A percentile compares a stretch with the other conserved stretches of the same genome.
Evolutionary conservation across 2,888 invertebrate species (phyloP).

Genomic region (Ommatoiulus sabulosus): DNA sequence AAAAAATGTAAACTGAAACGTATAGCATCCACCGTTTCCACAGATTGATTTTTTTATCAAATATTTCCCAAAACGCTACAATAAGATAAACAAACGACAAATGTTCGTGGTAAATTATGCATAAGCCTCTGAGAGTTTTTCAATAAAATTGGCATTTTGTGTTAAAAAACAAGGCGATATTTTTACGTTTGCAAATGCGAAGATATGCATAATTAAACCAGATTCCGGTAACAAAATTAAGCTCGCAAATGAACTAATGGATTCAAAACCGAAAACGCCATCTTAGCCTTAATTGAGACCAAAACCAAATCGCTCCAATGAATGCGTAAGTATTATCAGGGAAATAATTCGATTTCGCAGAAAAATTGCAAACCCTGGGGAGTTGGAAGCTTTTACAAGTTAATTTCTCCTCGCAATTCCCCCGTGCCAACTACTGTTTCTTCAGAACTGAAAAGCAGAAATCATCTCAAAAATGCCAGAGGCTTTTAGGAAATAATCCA

Average conservation of each 20-base stretch:
- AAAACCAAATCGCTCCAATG: constrained; percentile 45
- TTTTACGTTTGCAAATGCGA: constrained; percentile 20
- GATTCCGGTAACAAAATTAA: constrained; percentile 29
- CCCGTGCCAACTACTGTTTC: constrained; percentile 19
- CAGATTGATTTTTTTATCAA: constrained; percentile 18
- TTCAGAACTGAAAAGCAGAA: constrained; percentile 40
- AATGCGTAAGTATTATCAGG: constrained; percentile 23
- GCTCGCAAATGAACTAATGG: constrained; percentile 48
- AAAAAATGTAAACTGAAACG: not conserved
- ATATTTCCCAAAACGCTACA: not conserved
- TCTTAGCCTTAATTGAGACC: constrained; percentile 41
- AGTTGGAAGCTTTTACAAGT: constrained; percentile 37
- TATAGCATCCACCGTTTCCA: not conserved
- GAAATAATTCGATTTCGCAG: constrained; percentile 32
- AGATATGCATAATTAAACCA: constrained; percentile 48
- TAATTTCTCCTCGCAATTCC: constrained; percentile 39
- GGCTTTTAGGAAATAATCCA: constrained; percentile 44
- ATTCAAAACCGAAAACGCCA: constrained; percentile 45
- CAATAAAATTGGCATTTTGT: constrained; percentile 35
- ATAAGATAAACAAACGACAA: constrained; percentile 38
- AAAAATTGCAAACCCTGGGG: constrained; percentile 34
- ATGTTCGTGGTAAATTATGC: constrained; percentile 3
- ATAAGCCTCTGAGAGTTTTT: constrained; percentile 4
- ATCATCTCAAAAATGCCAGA: constrained; percentile 28
- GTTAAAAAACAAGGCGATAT: not conserved